These are phyloP conservation scores for Amblyteles armatorius DNA, from an alignment of 2,888 invertebrate genomes.

Conservation along the genomic window DNA sequence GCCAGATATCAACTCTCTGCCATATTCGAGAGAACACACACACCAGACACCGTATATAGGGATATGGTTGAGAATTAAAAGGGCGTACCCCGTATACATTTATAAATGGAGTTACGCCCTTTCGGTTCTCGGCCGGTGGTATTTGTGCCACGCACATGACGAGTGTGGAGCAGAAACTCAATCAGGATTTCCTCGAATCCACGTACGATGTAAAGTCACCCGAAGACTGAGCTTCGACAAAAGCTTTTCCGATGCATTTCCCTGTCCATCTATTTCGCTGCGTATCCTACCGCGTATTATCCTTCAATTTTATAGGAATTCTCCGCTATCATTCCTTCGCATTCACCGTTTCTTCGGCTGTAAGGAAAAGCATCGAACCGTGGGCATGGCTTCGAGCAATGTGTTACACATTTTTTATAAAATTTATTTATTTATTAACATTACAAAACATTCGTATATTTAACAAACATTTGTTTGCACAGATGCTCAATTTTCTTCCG, in stretches of 20 bases:
- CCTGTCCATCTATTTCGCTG: slow-evolving; percentile 23
- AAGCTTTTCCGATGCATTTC: slow-evolving; percentile 45
- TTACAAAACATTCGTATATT: not conserved
- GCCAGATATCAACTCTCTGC: slow-evolving; percentile 35
- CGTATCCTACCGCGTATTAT: not conserved
- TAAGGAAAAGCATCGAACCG: not conserved
- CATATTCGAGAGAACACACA: slow-evolving; percentile 40
- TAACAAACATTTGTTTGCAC: no score
- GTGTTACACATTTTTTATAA: not conserved
- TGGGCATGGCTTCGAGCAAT: not conserved
- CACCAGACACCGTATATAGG: not conserved
- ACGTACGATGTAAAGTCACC: slow-evolving; percentile 46
- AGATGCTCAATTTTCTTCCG: no score
- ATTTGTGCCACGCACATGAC: not conserved
- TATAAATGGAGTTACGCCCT: not conserved
- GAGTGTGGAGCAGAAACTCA: slow-evolving; percentile 27
- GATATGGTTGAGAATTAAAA: not conserved
- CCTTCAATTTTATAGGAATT: not conserved
- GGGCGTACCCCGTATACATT: not conserved
- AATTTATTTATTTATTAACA: not conserved
- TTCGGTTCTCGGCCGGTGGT: not conserved
- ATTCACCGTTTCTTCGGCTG: not conserved
- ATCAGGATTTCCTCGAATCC: slow-evolving; percentile 45
- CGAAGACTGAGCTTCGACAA: slow-evolving; percentile 51
- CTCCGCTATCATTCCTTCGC: not conserved